Evolutionary conservation across 2,797 vertebrate species (phyloP).

Genomic region (Rallus crepitans): DNA sequence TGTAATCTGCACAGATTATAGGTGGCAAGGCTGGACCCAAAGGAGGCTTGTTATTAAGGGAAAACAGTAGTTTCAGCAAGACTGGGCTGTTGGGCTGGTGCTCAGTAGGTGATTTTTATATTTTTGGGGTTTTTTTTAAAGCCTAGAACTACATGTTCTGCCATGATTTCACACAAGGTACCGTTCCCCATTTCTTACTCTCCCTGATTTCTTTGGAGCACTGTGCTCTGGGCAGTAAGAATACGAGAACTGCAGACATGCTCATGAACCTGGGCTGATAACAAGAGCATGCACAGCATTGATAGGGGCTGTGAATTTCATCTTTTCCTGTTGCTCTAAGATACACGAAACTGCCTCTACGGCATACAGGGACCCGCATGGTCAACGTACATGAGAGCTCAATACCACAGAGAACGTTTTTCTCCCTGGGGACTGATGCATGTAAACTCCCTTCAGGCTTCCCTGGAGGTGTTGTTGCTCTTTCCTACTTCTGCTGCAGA

Average conservation of each 20-base stretch:
- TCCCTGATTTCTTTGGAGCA: background rate
- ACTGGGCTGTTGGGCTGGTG: background rate
- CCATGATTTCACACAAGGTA: accelerated
- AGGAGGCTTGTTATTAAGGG: background rate
- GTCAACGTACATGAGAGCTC: background rate
- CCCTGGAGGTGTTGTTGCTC: background rate
- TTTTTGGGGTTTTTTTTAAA: too few species aligned
- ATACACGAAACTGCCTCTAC: accelerated
- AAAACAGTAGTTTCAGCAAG: background rate
- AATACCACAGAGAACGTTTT: background rate
- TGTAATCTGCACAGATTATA: background rate
- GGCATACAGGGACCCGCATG: too few species aligned
- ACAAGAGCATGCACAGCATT: background rate
- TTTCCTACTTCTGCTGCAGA: background rate
- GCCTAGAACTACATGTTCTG: background rate
- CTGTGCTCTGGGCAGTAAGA: background rate
- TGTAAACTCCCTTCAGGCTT: background rate
- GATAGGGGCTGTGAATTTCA: background rate
- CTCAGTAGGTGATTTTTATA: background rate
- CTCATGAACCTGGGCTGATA: background rate
- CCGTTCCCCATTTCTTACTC: background rate
- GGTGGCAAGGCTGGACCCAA: background rate
- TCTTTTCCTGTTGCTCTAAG: background rate
- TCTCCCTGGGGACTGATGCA: background rate
- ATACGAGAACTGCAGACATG: background rate